Percentiles rank a stretch among this genome's conserved stretches.
phyloP scores from a whole-genome alignment of 2,888 invertebrate species.

The Dyspetes luteomarginatus region DNA sequence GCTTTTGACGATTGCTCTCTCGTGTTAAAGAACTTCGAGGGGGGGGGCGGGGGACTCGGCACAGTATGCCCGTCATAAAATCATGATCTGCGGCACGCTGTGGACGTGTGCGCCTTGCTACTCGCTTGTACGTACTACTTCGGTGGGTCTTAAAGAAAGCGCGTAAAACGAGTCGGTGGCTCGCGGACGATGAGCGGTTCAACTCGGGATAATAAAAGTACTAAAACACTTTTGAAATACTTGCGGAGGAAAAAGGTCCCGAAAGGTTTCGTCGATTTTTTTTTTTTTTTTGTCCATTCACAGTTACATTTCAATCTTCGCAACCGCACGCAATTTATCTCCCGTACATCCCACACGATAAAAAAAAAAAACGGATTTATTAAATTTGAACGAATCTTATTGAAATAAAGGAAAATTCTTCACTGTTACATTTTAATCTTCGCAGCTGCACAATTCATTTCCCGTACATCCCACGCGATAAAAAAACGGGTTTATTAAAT shows the following conservation, averaged over 20 bases:
- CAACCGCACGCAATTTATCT: neutral
- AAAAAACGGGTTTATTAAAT: too few relatives aligned
- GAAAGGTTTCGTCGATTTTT: neutral
- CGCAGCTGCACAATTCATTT: neutral
- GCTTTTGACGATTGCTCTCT: slow-evolving; percentile 49
- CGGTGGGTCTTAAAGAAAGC: neutral
- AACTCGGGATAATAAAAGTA: slow-evolving; percentile 26
- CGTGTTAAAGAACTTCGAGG: slow-evolving; percentile 37
- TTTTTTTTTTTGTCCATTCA: neutral
- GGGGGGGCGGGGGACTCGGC: neutral
- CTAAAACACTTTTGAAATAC: slow-evolving; percentile 23
- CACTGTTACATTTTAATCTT: neutral
- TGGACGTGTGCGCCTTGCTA: slow-evolving; percentile 9
- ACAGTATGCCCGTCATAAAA: slow-evolving; percentile 48
- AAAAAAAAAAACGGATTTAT: too few relatives aligned
- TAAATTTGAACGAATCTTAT: too few relatives aligned
- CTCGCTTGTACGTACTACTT: neutral
- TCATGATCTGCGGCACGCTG: slow-evolving; percentile 45
- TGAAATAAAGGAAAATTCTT: too few relatives aligned
- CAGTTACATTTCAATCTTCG: neutral
- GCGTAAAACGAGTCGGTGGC: slow-evolving; percentile 39
- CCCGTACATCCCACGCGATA: too few relatives aligned
- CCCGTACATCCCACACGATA: neutral
- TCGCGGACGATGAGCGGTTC: slow-evolving; percentile 7
- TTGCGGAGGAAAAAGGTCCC: neutral